These are phyloP conservation scores for Bimastos eiseni DNA, from an alignment of 2,888 invertebrate genomes.

Conservation along the genomic window DNA sequence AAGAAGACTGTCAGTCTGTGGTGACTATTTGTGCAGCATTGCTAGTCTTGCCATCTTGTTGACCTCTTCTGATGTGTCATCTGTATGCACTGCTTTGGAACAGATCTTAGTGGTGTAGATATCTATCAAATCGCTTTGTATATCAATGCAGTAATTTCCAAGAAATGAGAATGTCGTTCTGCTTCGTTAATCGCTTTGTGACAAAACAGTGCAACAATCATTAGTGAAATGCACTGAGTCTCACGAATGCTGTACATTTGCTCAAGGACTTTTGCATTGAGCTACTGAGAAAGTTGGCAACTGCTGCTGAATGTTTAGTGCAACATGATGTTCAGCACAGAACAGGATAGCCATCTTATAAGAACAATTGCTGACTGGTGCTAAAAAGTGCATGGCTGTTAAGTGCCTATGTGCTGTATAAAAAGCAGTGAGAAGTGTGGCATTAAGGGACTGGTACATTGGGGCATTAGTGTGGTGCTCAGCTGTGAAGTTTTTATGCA, in stretches of 20 bases:
- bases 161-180: background rate
- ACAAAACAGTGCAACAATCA: background rate
- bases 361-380: background rate
- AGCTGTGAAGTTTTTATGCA: background rate
- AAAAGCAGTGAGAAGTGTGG: background rate
- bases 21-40: background rate
- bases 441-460: no score
- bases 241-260: background rate
- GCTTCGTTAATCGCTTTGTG: background rate
- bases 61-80: background rate
- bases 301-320: background rate
- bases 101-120: background rate
- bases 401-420: background rate
- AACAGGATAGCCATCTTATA: background rate
- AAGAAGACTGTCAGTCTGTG: background rate
- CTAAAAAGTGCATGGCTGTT: background rate
- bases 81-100: background rate
- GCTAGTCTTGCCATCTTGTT: background rate
- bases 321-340: background rate
- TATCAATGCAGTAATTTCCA: background rate
- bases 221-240: background rate
- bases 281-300: no score
- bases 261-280: no score
- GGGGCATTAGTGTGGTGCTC: background rate
- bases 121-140: background rate